These are phyloP conservation scores for Fissipunctia ypsillon DNA, from an alignment of 2,888 invertebrate species.

Conservation along the genomic window DNA sequence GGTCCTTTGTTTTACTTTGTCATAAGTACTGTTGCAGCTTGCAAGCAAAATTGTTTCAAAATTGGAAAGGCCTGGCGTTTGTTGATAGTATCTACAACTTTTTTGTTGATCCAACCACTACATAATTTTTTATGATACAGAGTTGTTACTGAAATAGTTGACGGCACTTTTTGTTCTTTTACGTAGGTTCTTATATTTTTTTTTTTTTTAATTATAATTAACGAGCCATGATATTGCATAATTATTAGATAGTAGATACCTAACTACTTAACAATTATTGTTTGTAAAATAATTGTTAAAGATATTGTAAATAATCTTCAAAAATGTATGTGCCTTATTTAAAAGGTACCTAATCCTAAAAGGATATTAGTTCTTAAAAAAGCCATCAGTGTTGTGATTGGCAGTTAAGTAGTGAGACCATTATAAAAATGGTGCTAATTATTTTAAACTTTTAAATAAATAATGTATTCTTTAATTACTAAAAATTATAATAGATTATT, in stretches of 20 bases:
- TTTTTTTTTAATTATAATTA: constrained; percentile 15
- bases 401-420: constrained; percentile 21
- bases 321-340: constrained; percentile 17
- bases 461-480: constrained; percentile 1
- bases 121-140: not conserved
- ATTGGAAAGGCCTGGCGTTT: too few relatives aligned
- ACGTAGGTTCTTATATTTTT: not conserved
- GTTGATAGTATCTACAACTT: not conserved
- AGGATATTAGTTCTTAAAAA: constrained; percentile 33
- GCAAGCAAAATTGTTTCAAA: too few relatives aligned
- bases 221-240: constrained; percentile 53
- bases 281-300: constrained; percentile 28
- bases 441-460: constrained; percentile 5
- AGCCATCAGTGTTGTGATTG: constrained; percentile 23
- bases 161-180: constrained; percentile 10
- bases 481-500: constrained; percentile 21
- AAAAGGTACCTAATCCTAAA: constrained; percentile 31
- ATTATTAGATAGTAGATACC: constrained; percentile 23
- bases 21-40: too few relatives aligned
- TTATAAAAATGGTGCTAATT: constrained; percentile 4
- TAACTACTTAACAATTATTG: constrained; percentile 16
- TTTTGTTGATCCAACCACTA: not conserved
- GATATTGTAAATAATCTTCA: constrained; percentile 38
- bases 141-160: not conserved
- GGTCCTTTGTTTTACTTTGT: too few relatives aligned